These are phyloP conservation scores for Quadriops clusia DNA, from an alignment of 2,888 invertebrate species.

Conservation along the genomic window DNA sequence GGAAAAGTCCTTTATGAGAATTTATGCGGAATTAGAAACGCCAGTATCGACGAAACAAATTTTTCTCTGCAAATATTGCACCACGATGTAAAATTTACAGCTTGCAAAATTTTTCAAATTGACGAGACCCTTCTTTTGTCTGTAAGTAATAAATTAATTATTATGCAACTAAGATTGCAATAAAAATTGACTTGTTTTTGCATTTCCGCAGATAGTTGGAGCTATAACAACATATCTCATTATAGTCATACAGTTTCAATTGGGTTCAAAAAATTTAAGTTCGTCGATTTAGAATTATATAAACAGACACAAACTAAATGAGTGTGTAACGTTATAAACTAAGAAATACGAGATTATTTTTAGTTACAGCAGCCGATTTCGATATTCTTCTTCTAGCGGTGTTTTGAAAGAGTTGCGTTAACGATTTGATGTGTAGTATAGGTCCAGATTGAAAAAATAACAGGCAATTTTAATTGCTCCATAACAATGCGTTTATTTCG, in stretches of 20 bases:
- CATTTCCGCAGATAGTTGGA: conserved; percentile 6
- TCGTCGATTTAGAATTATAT: neutral
- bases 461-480: no score
- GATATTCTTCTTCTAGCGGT: no score
- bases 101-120: conserved; percentile 10
- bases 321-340: no score
- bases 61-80: conserved; percentile 8
- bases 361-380: no score
- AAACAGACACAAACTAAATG: no score
- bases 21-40: conserved; percentile 1
- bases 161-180: neutral
- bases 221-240: conserved; percentile 5
- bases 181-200: no score
- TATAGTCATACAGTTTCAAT: conserved; percentile 7
- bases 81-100: conserved; percentile 9
- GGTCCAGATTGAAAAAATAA: no score
- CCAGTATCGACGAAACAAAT: conserved; percentile 8
- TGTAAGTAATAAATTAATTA: neutral
- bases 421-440: no score
- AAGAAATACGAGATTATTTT: no score
- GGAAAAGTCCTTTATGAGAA: neutral
- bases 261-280: neutral
- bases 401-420: no score
- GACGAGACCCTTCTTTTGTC: conserved; percentile 7
- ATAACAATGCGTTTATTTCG: no score